Evolutionary conservation across 2,797 vertebrate genomes (phyloP), one percentile per base, ranked within the genome.

Genomic region (Oreochromis mossambicus): DNA sequence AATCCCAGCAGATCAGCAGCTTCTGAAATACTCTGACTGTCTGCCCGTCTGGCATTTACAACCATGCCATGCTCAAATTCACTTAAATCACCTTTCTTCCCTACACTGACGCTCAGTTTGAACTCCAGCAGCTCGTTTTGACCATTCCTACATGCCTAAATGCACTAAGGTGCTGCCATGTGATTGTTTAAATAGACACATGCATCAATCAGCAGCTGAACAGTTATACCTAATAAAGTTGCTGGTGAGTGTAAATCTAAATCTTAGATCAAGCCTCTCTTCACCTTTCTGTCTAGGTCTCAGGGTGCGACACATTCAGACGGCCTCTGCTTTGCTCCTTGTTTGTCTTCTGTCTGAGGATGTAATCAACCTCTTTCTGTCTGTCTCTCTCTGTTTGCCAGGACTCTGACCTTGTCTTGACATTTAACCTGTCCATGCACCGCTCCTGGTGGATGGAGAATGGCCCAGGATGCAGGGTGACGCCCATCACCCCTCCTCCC

Each of bases 381-480:
- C 77, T 86, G 4, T 90, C 54, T 81, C 21, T 87, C 19, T 88
- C 54, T 81, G 34, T 91, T 91, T 93, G 90, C 81, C 95, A 99
- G 98, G 98, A 99, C 94, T 97, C 97, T 92, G 98, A 99, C 95
- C 97, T 99, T 88, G 97, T 99, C 90, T 96, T 99, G 97, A 99
- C 99, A 81, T 99, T 99, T 96, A 99, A 99, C 95, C 97, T 99
- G 93, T 99, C 99, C 95, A 99, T 99, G 98, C 99, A 99, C 95
- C 99, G 99, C 82, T 99, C 99, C 92, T 99, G 99, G 99, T 99
- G 99, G 99, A 99, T 99, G 98, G 99, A 99, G 95, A 99, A 99
- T n/a, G 98, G 98, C 83, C 99, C 98, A 0, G 99, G 99, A 86
- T 99, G 99, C 95, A 97, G 93, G 63, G 98, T 99, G 94, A 99